Conservation (phyloP, 2,797 vertebrate species). For the Lepilemur ruficaudatus region DNA sequence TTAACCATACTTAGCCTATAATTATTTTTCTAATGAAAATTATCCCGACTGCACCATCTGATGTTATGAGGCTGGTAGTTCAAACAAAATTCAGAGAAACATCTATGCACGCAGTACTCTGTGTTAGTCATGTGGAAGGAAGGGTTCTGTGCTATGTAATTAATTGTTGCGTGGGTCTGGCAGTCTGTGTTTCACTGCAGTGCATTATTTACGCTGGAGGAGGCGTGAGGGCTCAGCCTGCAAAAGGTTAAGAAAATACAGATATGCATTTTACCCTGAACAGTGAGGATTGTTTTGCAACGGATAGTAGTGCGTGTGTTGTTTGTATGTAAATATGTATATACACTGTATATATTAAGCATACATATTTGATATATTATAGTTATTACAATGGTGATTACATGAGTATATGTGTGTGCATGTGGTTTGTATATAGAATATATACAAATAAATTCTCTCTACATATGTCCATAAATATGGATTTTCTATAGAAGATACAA, state of each 20-base stretch:
- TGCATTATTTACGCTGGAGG: slow-evolving; percentile 63
- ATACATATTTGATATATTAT: background rate
- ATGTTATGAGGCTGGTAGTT: slow-evolving; percentile 67
- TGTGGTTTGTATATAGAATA: background rate
- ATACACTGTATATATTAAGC: background rate
- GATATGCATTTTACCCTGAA: background rate
- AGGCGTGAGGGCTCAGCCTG: background rate
- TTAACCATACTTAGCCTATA: slow-evolving; percentile 78
- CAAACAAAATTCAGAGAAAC: slow-evolving; percentile 70
- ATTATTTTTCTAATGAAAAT: slow-evolving; percentile 81
- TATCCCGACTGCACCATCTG: slow-evolving; percentile 62
- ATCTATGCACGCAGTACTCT: slow-evolving; percentile 20
- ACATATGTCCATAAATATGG: too few relatives aligned
- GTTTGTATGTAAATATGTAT: background rate
- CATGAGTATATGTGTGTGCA: background rate
- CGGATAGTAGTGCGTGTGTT: background rate
- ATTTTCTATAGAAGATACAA: rapidly evolving
- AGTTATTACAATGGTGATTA: background rate
- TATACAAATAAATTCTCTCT: background rate
- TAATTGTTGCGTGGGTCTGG: slow-evolving; percentile 52
- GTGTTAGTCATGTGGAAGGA: slow-evolving; percentile 11
- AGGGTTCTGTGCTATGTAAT: slow-evolving; percentile 62
- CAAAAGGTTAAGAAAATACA: slow-evolving; percentile 30
- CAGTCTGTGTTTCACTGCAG: slow-evolving; percentile 53
- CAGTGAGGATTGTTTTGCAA: rapidly evolving